These are phyloP conservation scores for Paratrypauchen microcephalus DNA, from an alignment of 2,797 vertebrate genomes.

Conservation along the genomic window DNA sequence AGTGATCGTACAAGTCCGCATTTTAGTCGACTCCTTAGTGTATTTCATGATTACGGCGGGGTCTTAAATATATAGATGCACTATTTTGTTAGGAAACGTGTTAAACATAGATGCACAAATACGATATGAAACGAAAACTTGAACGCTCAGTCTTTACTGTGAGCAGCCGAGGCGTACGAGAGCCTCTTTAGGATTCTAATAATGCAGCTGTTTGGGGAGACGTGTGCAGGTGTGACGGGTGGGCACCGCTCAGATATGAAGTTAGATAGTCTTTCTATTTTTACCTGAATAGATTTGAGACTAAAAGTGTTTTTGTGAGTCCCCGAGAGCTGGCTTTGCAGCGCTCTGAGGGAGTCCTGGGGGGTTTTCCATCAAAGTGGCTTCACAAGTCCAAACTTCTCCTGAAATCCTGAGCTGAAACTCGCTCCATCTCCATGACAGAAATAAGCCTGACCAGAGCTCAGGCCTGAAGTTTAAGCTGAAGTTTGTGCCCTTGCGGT, in stretches of 20 bases:
- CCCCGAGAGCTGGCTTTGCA: too few species aligned
- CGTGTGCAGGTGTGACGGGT: not conserved
- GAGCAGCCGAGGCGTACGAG: too few species aligned
- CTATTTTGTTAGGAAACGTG: conserved; percentile 2
- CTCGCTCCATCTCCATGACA: too few species aligned
- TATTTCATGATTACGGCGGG: not conserved
- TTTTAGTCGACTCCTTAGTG: not conserved
- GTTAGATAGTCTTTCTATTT: not conserved
- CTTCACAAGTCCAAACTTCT: too few species aligned
- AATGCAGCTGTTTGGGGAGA: not conserved
- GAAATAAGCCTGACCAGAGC: too few species aligned
- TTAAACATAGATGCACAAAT: not conserved
- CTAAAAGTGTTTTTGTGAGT: too few species aligned
- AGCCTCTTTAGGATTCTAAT: not conserved
- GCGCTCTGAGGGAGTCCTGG: not conserved
- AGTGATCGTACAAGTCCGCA: conserved; percentile 5
- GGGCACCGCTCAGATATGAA: not conserved
- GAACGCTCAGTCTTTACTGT: not conserved
- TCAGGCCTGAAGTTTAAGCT: too few species aligned
- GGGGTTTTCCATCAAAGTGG: too few species aligned
- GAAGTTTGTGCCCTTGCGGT: too few species aligned
- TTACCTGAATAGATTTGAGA: not conserved
- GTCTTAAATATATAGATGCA: not conserved
- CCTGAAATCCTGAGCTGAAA: too few species aligned
- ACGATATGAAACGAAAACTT: not conserved